These are phyloP conservation scores for Chymomyza amoena DNA, from an alignment of 2,888 invertebrate genomes.

Conservation along the genomic window DNA sequence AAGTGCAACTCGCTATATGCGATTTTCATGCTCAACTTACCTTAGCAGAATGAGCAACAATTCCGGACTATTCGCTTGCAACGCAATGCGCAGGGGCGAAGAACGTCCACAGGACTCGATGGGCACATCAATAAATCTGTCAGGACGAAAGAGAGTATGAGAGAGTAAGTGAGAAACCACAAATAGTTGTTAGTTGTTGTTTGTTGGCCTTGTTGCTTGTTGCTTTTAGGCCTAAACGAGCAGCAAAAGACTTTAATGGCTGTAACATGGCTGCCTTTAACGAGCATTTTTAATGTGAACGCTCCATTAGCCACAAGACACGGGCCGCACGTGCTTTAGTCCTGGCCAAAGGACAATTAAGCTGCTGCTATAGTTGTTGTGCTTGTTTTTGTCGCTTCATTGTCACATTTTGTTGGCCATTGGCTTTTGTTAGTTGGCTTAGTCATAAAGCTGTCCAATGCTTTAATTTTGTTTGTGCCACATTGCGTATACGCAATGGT, in stretches of 20 bases:
- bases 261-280: neutral
- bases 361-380: neutral
- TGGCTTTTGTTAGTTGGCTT: slow-evolving; percentile 11
- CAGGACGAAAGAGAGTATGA: slow-evolving; percentile 20
- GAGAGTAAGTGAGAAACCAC: slow-evolving; percentile 7
- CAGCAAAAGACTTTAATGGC: neutral
- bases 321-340: neutral
- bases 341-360: slow-evolving; percentile 4
- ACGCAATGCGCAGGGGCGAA: slow-evolving; percentile 85
- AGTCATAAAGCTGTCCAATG: slow-evolving; percentile 21
- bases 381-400: neutral
- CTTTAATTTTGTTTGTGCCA: slow-evolving; percentile 24
- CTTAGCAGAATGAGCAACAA: slow-evolving; percentile 85
- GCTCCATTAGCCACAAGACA: neutral
- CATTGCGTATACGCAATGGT: slow-evolving; percentile 44
- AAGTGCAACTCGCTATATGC: neutral
- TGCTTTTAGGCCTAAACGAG: slow-evolving; percentile 6
- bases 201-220: slow-evolving; percentile 39
- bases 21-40: slow-evolving; percentile 55
- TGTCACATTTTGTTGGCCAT: slow-evolving; percentile 1
- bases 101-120: slow-evolving; percentile 89
- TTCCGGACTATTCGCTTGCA: slow-evolving; percentile 87
- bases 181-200: neutral
- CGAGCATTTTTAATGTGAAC: neutral
- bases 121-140: slow-evolving; percentile 87